phyloP scores from a whole-genome alignment of 2,888 invertebrate genomes.

The Volucella bombylans region DNA sequence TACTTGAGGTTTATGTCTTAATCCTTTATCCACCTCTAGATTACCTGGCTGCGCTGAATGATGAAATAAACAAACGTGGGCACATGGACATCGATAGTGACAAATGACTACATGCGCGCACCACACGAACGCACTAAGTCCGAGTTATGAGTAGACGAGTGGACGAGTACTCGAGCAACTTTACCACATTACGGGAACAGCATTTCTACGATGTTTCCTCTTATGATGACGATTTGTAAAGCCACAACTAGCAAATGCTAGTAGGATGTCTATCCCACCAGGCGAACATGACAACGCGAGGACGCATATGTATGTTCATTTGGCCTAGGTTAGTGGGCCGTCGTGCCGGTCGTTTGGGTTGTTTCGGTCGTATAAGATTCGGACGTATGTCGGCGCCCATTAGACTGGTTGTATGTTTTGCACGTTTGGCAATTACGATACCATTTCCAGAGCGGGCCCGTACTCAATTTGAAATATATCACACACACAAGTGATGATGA shows the following conservation, averaged over 20 bases:
- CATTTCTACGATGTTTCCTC: conserved; percentile 55
- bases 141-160: too few species aligned
- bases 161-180: background rate
- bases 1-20: conserved; percentile 38
- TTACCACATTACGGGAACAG: conserved; percentile 20
- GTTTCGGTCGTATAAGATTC: too few species aligned
- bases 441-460: conserved; percentile 41
- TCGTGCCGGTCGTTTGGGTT: background rate
- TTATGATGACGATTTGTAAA: conserved; percentile 71
- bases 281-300: conserved; percentile 47
- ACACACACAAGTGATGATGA: conserved; percentile 73
- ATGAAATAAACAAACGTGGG: conserved; percentile 64
- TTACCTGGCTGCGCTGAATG: conserved; percentile 22
- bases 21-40: background rate
- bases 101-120: conserved; percentile 65
- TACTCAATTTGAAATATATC: conserved; percentile 70
- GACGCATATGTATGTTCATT: conserved; percentile 49
- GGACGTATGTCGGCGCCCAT: conserved; percentile 57
- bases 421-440: conserved; percentile 63
- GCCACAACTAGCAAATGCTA: background rate
- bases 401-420: conserved; percentile 63
- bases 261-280: conserved; percentile 50
- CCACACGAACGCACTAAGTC: conserved; percentile 41
- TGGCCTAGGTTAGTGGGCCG: conserved; percentile 48
- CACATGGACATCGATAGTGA: conserved; percentile 60